Evolutionary conservation across 2,888 invertebrate species (phyloP).

Genomic region (Catocala fraxini): DNA sequence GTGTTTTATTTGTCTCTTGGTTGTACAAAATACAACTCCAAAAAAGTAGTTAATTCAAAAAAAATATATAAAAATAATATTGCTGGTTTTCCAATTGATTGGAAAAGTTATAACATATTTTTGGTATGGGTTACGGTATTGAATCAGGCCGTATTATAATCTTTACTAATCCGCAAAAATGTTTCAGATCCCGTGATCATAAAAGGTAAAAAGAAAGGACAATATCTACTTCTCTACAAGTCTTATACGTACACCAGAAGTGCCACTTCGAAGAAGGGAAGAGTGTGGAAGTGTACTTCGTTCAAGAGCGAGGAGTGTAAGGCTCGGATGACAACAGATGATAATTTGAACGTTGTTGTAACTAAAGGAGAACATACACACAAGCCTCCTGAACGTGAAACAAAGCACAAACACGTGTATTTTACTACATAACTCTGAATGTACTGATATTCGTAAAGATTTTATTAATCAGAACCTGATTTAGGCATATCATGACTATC

Average conservation of each 20-base stretch:
- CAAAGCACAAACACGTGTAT: conserved; percentile 79
- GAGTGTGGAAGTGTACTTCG: conserved; percentile 76
- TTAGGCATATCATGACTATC: too few relatives aligned
- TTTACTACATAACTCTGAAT: conserved; percentile 60
- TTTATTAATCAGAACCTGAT: too few relatives aligned
- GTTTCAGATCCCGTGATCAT: conserved; percentile 74
- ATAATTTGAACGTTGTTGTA: conserved; percentile 68
- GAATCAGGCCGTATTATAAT: neutral
- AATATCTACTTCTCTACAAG: conserved; percentile 68
- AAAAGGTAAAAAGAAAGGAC: conserved; percentile 69
- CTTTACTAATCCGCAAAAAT: neutral
- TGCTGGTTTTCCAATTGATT: too few relatives aligned
- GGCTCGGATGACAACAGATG: conserved; percentile 68
- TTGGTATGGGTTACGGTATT: too few relatives aligned
- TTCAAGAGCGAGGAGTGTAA: conserved; percentile 72
- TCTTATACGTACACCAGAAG: conserved; percentile 66
- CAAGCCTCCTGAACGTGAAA: conserved; percentile 52
- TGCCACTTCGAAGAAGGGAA: conserved; percentile 77
- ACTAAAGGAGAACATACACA: conserved; percentile 68
- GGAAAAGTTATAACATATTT: too few relatives aligned
- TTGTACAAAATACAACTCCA: too few relatives aligned
- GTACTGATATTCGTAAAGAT: too few relatives aligned
- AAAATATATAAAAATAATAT: too few relatives aligned
- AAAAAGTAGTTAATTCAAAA: too few relatives aligned
- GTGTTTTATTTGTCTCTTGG: too few relatives aligned